Evolutionary conservation across 2,888 invertebrate genomes (phyloP).

Genomic region (Ypsolopha sequella): DNA sequence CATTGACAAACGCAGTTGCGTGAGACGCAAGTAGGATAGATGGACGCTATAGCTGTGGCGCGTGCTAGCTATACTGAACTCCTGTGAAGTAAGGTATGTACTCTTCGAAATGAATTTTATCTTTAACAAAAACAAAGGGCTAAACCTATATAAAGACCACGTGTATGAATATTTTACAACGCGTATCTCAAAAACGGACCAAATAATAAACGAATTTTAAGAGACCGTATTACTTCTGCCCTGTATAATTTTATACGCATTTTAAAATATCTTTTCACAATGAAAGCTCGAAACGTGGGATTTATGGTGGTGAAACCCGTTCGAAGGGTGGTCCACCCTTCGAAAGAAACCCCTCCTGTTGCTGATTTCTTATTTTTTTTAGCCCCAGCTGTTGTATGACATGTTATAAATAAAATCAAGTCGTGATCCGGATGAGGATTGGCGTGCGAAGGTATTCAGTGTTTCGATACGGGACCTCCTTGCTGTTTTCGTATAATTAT

Average conservation of each 20-base stretch:
- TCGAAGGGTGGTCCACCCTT: constrained; percentile 56
- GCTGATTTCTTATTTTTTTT: constrained; percentile 55
- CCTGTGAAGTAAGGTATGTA: too few relatives aligned
- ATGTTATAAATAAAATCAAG: constrained; percentile 70
- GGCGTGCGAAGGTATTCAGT: constrained; percentile 20
- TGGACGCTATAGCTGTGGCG: too few relatives aligned
- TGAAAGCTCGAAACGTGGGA: constrained; percentile 49
- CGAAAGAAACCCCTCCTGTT: constrained; percentile 20
- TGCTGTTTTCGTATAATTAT: constrained; percentile 44
- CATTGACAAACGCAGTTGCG: too few relatives aligned
- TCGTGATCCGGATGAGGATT: constrained; percentile 60
- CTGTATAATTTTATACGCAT: constrained; percentile 69
- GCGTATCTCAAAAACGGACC: constrained; percentile 17
- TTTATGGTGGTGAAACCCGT: constrained; percentile 63
- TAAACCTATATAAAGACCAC: constrained; percentile 26
- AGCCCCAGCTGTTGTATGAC: constrained; percentile 64
- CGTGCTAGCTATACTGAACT: too few relatives aligned
- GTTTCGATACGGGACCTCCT: constrained; percentile 67
- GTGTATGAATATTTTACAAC: constrained; percentile 40
- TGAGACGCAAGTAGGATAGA: too few relatives aligned
- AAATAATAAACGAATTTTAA: constrained; percentile 45
- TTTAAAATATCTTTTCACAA: constrained; percentile 66
- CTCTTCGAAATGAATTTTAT: too few relatives aligned
- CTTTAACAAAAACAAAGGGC: neutral
- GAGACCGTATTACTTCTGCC: constrained; percentile 60